Base-by-base conservation (phyloP, 2,113 vertebrate species). In the Serinus canaria region DNA sequence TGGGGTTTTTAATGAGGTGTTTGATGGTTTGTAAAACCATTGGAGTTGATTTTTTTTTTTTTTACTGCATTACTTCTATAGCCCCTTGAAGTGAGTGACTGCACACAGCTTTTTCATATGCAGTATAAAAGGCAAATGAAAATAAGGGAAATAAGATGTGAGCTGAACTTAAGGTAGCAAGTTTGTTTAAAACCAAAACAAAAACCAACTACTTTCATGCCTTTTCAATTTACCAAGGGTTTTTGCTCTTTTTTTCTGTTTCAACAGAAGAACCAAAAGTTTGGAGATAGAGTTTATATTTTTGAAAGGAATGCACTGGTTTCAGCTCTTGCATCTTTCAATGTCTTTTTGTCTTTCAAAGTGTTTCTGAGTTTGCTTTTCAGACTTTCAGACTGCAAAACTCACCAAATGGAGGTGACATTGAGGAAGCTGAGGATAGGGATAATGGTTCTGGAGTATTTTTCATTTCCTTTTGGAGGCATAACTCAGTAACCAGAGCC, bases 151-250 rank as follows among this genome's bases (percentile, higher is more conserved):
- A 52, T 33, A 60, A 43, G 28, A 67, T 62, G 7, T n/a, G 13
- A 75, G 15, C n/a, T 82, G 56, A 90, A 49, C 28, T 62, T 66
- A 46, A 70, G 43, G 20, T 35, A 78, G 4, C 6, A 75, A 67
- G 8, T 49, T 74, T 67, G 24, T 30, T 87, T 64, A 41, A 80
- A 88, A 88, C 10, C 5, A 52, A 64, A 75, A 11, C 24, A 56
- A 41, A 33, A 30, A 1, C 4, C 3, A 41, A 1, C 15, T 43
- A 12, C 7, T 7, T 56, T 52, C 3, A 37, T 17, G 3, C 43
- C 2, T 66, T 73, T 43, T 66, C 1, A 3, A 28, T 30, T 77
- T 89, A 53, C 13, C 6, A 27, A 70, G 21, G 7, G 5, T 10
- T 31, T 91, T 53, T 83, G 3, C 19, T 80, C 53, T 50, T 87